phyloP scores from a whole-genome alignment of 2,888 invertebrate species.

The Amphimallon solstitiale region DNA sequence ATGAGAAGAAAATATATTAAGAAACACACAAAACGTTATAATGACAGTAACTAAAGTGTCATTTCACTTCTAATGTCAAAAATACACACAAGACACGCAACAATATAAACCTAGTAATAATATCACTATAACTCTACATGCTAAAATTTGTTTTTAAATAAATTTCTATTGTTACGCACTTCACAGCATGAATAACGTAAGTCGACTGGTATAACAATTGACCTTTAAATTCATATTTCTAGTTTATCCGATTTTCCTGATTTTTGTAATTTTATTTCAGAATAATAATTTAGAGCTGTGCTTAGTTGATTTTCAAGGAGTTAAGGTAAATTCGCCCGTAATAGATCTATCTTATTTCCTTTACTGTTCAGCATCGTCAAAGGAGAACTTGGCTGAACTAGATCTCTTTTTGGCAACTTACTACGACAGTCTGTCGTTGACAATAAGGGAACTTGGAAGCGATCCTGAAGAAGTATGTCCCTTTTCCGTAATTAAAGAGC shows the following conservation, averaged over 20 bases:
- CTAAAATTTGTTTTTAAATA: no score
- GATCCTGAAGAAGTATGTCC: conserved; percentile 53
- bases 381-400: conserved; percentile 48
- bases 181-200: no score
- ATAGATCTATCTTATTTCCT: conserved; percentile 55
- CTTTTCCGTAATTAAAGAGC: conserved; percentile 44
- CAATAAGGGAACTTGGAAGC: conserved; percentile 48
- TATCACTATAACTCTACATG: no score
- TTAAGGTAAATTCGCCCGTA: conserved; percentile 46
- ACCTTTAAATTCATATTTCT: no score
- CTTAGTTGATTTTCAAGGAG: conserved; percentile 42
- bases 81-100: no score
- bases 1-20: no score
- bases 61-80: no score
- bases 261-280: not conserved
- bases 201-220: not conserved
- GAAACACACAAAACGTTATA: no score
- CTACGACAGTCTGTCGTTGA: conserved; percentile 48
- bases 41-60: no score
- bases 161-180: not conserved
- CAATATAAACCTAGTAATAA: no score
- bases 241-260: no score
- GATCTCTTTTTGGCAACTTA: conserved; percentile 52
- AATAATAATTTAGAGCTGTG: conserved; percentile 2
- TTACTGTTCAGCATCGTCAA: conserved; percentile 48